Evolutionary conservation across 2,113 vertebrate genomes (phyloP).

Genomic region (Psittacara wagleri): DNA sequence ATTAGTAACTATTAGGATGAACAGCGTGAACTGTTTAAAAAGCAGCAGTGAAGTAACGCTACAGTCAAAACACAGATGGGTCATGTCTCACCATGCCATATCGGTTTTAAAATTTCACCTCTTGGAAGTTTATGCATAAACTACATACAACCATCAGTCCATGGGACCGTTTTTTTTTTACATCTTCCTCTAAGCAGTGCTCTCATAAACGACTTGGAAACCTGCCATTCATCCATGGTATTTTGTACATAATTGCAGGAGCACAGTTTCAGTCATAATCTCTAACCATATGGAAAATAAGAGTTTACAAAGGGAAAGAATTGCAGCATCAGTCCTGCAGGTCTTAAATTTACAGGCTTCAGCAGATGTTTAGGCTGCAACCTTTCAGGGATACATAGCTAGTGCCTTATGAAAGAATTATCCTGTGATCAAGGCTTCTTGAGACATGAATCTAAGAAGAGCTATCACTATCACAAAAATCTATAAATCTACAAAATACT

Average conservation of each 20-base stretch:
- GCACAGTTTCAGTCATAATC: background rate
- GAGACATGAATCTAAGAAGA: background rate
- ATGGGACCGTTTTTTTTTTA: background rate
- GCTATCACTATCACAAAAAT: background rate
- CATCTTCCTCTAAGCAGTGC: background rate
- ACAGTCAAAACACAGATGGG: background rate
- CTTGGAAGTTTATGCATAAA: background rate
- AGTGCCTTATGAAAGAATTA: background rate
- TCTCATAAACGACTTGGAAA: background rate
- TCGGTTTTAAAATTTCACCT: background rate
- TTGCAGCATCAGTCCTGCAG: background rate
- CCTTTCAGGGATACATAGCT: background rate
- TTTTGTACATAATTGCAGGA: background rate
- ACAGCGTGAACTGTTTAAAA: background rate
- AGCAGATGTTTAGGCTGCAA: background rate
- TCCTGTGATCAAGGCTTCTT: background rate
- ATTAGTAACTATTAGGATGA: background rate
- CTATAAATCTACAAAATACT: background rate
- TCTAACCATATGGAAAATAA: background rate
- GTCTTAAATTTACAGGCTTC: background rate
- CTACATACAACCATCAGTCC: background rate
- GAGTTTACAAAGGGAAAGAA: background rate
- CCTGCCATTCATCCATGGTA: background rate
- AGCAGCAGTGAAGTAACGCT: background rate
- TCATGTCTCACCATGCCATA: background rate